phyloP scores from a whole-genome alignment of 2,797 vertebrate genomes.

The Crocidura indochinensis region DNA sequence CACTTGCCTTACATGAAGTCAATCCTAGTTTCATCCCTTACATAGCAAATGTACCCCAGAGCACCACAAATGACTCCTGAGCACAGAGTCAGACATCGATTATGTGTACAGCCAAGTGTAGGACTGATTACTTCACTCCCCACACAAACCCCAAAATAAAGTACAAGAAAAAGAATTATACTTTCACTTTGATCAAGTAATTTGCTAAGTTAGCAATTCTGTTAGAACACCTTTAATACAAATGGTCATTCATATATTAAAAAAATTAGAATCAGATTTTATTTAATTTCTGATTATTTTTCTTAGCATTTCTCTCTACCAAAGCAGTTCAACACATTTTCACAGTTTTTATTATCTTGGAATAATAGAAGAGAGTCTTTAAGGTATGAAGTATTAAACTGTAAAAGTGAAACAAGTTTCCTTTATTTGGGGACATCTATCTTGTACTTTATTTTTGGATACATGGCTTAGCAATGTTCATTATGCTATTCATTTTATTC shows the following conservation, averaged over 20 bases:
- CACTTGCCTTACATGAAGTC: too few species aligned
- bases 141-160: not conserved
- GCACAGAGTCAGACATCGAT: too few species aligned
- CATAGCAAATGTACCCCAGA: too few species aligned
- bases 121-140: not conserved
- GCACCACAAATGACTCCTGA: too few species aligned
- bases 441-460: conserved; percentile 2
- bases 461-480: not conserved
- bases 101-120: too few species aligned
- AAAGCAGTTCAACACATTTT: not conserved
- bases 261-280: not conserved
- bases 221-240: not conserved
- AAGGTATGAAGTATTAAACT: too few species aligned
- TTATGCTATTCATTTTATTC: not conserved
- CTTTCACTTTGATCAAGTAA: not conserved
- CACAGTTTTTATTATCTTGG: not conserved
- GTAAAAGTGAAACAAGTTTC: not conserved
- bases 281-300: conserved; percentile 1
- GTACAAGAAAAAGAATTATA: not conserved
- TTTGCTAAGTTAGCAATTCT: not conserved
- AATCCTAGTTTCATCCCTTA: too few species aligned
- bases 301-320: not conserved
- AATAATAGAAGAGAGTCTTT: not conserved
- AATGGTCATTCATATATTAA: not conserved
- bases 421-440: not conserved